Percentiles rank a stretch among this genome's conserved stretches.
Evolutionary conservation across 2,113 vertebrate genomes (phyloP).

Genomic region (Stigmatopora argus): DNA sequence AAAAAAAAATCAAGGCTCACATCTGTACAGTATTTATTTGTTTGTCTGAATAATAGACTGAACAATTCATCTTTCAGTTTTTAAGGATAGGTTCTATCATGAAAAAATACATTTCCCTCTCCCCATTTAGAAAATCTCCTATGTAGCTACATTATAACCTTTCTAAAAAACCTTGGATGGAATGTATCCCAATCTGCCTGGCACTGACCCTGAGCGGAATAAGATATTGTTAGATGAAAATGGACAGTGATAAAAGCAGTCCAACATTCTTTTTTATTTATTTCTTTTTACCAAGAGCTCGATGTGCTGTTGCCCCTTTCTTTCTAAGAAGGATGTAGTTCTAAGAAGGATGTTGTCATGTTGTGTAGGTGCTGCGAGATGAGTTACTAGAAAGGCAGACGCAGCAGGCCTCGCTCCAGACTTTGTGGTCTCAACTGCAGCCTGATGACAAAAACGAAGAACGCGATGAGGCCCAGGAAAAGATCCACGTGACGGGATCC

Average conservation of each 20-base stretch:
- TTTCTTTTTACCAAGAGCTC: too few species aligned
- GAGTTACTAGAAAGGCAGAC: slow-evolving; percentile 73
- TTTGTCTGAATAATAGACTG: background rate
- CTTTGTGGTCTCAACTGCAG: slow-evolving; percentile 77
- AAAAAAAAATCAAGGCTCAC: background rate
- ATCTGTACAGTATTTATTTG: background rate
- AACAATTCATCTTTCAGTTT: background rate
- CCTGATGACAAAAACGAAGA: slow-evolving; percentile 65
- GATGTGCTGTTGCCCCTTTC: too few species aligned
- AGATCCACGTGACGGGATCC: slow-evolving; percentile 78
- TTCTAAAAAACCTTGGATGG: background rate
- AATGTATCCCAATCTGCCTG: background rate
- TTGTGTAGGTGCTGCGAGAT: slow-evolving; percentile 74
- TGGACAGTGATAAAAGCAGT: too few species aligned
- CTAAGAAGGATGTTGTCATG: background rate
- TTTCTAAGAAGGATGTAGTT: too few species aligned
- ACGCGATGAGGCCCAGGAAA: slow-evolving; percentile 77
- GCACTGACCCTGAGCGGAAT: too few species aligned
- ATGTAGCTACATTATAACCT: background rate
- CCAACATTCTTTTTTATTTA: background rate
- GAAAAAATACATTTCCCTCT: background rate
- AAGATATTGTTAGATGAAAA: too few species aligned
- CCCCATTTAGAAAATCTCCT: background rate
- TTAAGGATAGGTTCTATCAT: background rate
- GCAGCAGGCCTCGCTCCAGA: slow-evolving; percentile 75